These are phyloP conservation scores for Steromphala cineraria DNA, from an alignment of 2,888 invertebrate species.

Conservation along the genomic window DNA sequence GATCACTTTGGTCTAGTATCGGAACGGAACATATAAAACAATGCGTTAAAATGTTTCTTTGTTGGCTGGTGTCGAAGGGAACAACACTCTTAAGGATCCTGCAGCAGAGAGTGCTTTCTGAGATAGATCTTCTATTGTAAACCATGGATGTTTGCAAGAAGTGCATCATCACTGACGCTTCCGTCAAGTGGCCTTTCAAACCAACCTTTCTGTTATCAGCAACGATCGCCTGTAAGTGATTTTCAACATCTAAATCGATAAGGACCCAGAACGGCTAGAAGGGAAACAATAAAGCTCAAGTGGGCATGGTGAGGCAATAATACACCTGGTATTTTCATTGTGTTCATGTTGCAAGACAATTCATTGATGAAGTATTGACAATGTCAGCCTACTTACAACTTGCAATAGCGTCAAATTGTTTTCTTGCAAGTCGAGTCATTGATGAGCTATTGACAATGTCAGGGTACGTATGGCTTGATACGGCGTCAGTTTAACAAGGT, in stretches of 20 bases:
- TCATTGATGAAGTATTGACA: not conserved
- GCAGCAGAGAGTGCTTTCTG: not conserved
- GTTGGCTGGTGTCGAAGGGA: not conserved
- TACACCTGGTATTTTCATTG: conserved; percentile 9
- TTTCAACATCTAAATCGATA: not conserved
- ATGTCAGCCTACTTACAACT: not conserved
- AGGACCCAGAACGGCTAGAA: not conserved
- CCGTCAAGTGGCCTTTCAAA: not conserved
- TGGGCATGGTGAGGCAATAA: not conserved
- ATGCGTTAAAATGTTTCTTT: not conserved
- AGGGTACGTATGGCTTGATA: too few relatives aligned
- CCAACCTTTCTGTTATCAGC: not conserved
- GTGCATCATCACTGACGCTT: not conserved
- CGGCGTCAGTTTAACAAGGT: too few relatives aligned
- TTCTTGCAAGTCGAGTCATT: not conserved
- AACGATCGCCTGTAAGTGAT: not conserved
- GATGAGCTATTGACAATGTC: not conserved
- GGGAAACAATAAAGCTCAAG: not conserved
- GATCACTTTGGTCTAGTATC: too few relatives aligned
- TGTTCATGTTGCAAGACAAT: not conserved
- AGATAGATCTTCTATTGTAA: not conserved
- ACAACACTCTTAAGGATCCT: not conserved
- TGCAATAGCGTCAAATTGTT: not conserved
- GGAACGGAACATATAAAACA: not conserved
- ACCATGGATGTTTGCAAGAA: not conserved